Conservation (phyloP, 2,113 vertebrate genomes). For the Ptilorrhoa leucosticta region DNA sequence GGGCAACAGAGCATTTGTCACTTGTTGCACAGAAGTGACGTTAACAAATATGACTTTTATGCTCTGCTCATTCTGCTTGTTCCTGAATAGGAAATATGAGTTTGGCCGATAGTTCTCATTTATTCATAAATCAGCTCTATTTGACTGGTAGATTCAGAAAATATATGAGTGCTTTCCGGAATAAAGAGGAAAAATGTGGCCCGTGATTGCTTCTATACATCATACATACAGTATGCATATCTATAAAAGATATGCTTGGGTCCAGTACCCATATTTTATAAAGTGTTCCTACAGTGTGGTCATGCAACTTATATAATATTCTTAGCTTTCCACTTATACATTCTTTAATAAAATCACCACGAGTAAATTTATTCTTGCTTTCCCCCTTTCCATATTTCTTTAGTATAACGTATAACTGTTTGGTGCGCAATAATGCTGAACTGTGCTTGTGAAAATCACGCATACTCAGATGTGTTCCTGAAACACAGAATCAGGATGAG, state of each 20-base stretch:
- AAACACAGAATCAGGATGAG: neutral
- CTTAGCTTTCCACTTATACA: neutral
- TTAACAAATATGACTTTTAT: neutral
- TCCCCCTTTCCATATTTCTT: accelerated
- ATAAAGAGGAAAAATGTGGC: neutral
- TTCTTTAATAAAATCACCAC: neutral
- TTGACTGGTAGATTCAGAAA: neutral
- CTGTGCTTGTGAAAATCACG: neutral
- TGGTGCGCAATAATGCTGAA: neutral
- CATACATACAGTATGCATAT: neutral
- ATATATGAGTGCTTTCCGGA: accelerated
- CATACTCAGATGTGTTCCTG: neutral
- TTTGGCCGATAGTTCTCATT: neutral
- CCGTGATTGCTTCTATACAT: neutral
- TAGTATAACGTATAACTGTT: accelerated
- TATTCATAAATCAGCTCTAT: neutral
- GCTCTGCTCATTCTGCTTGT: neutral
- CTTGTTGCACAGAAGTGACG: neutral
- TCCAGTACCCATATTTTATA: accelerated
- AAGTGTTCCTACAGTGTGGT: neutral
- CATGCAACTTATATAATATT: neutral
- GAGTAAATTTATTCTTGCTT: neutral
- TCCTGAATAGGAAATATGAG: neutral
- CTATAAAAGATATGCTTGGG: neutral
- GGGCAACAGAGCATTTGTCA: accelerated